A percentile compares a stretch with the other conserved stretches of the same genome.
Evolutionary conservation across 2,113 vertebrate genomes (phyloP).

Genomic region (Calidris pugnax): DNA sequence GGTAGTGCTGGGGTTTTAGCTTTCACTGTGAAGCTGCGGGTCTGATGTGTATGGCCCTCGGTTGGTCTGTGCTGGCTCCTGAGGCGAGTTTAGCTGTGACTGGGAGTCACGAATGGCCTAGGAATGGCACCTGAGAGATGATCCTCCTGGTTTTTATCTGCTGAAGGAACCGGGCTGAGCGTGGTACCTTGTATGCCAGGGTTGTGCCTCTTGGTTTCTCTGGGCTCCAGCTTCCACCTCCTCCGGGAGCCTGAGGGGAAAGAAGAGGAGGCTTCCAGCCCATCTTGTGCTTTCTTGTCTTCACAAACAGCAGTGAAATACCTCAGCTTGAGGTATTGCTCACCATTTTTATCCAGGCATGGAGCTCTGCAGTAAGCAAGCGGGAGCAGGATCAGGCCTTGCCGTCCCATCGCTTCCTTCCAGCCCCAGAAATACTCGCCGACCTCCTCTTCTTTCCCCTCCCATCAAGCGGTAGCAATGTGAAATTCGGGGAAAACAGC

Average conservation of each 20-base stretch:
- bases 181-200: too few relatives aligned
- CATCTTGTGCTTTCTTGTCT: background rate
- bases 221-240: background rate
- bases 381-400: background rate
- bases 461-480: background rate
- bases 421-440: conserved; percentile 17
- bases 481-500: conserved; percentile 14
- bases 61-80: background rate
- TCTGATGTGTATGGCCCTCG: background rate
- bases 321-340: background rate
- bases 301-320: background rate
- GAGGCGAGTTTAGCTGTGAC: background rate
- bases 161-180: background rate
- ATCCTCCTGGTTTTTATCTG: background rate
- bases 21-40: background rate
- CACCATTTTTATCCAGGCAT: background rate
- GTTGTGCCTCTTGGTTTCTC: background rate
- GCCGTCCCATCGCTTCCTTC: conserved; percentile 43
- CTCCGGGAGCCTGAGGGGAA: background rate
- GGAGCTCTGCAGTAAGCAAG: background rate
- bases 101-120: background rate
- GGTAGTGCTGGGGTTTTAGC: background rate
- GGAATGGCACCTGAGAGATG: background rate
- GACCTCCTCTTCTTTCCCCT: conserved; percentile 1
- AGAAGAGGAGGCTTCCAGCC: background rate